Evolutionary conservation across 2,888 invertebrate species (phyloP), one percentile per base, ranked within the genome.

Genomic region (Phalangium opilio): DNA sequence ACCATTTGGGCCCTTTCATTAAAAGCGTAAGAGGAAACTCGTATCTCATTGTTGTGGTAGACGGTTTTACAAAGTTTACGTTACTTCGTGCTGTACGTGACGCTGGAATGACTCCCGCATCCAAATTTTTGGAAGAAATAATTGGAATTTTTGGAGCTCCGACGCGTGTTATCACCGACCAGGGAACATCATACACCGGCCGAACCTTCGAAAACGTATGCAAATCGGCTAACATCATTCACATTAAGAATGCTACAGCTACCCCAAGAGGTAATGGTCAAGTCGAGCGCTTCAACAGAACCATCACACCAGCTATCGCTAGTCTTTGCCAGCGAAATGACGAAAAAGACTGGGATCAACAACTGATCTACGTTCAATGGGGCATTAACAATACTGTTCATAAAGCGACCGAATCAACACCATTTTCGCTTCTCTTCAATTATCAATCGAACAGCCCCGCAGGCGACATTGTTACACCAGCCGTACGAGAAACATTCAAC

Each of bases 31-130:
- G 27, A 17, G 43, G 43, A n/a, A 43, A 43, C 32, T 3, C 27
- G 33, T 33, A 43, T 8, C 27, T 43, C 11, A 27, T 43, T 3
- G 43, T 43, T 19, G 12, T 43, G 43, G 43, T 43, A 12, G 43
- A 43, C 10, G 21, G 27, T 5, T 15, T 43, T n/a, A 21, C 43
- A 3, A 41, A 41, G 41, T 41, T 41, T 3, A 40, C 19, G 12
- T 38, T 18, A 38, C 15, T 38, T 17, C 15, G 38, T 8, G 17
- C 18, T 19, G 20, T 43, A 12, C 17, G 14, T 20, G 43, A 15
- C n/a, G 8, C 18, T 7, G 12, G 27, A 32, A 11, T 21, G 27
- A 18, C 2, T 43, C 15, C 20, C 3, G 17, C 33, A 19, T 14
- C 32, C 14, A 12, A 27, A 17, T 17, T 8, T 8, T 12, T 27